Percentiles rank a stretch among this genome's conserved stretches.
Conservation (phyloP, 2,113 vertebrate genomes). For the Pygoscelis antarcticus region DNA sequence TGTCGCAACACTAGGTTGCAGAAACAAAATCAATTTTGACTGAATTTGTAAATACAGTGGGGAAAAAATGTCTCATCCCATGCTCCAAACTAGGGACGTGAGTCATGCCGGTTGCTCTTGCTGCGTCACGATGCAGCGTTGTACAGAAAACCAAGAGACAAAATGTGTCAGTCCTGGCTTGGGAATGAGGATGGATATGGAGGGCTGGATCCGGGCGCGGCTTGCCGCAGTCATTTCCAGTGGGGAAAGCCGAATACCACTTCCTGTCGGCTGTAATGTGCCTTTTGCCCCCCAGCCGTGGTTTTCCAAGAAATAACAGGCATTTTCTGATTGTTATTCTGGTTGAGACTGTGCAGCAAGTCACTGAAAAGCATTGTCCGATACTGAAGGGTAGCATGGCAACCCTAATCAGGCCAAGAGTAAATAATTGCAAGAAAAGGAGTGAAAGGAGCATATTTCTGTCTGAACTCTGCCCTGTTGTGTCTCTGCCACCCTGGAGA, state of each 20-base stretch:
- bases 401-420: neutral
- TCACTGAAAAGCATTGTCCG: neutral
- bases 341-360: neutral
- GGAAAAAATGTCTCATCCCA: neutral
- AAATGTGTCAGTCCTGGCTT: neutral
- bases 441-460: neutral
- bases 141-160: neutral
- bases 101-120: neutral
- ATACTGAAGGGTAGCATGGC: neutral
- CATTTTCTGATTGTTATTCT: neutral
- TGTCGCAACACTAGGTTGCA: neutral
- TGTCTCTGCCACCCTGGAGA: neutral
- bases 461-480: neutral
- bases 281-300: neutral
- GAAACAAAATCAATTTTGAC: neutral
- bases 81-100: neutral
- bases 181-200: neutral
- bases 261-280: neutral
- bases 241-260: neutral
- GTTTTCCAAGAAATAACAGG: neutral
- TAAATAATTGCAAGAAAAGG: neutral
- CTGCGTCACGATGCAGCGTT: neutral
- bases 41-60: neutral
- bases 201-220: neutral
- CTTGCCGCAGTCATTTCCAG: neutral